A percentile compares a stretch with the other conserved stretches of the same genome.
Evolutionary conservation across 2,888 invertebrate species (phyloP).

Genomic region (Agriotes lineatus): DNA sequence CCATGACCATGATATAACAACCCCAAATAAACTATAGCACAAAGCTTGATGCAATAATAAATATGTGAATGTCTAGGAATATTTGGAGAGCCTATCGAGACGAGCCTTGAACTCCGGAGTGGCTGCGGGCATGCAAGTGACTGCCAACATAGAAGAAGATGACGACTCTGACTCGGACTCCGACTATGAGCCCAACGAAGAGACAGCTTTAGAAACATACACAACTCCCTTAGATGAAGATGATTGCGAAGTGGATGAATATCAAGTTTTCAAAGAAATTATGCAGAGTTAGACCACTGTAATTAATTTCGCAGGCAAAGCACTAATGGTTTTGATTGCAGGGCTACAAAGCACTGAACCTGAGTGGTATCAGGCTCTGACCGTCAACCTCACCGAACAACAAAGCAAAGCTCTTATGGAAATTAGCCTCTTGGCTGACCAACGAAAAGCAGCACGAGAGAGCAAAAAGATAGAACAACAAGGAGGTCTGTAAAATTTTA

Average conservation of each 20-base stretch:
- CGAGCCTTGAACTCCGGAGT: slow-evolving; percentile 74
- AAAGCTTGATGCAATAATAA: background rate
- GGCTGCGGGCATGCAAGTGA: slow-evolving; percentile 69
- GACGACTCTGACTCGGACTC: slow-evolving; percentile 82
- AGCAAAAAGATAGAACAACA: slow-evolving; percentile 95
- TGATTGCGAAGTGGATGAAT: slow-evolving; percentile 88
- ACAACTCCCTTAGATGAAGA: slow-evolving; percentile 93
- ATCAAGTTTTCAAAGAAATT: slow-evolving; percentile 91
- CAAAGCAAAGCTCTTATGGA: slow-evolving; percentile 90
- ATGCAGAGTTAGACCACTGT: slow-evolving; percentile 68
- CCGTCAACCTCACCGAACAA: slow-evolving; percentile 79
- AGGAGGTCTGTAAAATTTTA: slow-evolving; percentile 81
- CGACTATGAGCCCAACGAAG: slow-evolving; percentile 87
- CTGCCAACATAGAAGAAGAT: slow-evolving; percentile 63
- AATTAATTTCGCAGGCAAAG: no score
- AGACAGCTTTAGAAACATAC: slow-evolving; percentile 92
- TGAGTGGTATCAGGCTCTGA: slow-evolving; percentile 85
- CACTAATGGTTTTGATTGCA: slow-evolving; percentile 59
- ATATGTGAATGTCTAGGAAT: slow-evolving; percentile 67
- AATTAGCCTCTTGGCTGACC: slow-evolving; percentile 90
- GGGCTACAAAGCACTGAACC: slow-evolving; percentile 72
- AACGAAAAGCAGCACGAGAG: slow-evolving; percentile 92
- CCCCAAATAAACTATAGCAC: no score
- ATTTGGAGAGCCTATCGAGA: slow-evolving; percentile 83
- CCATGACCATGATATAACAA: no score